These are phyloP conservation scores for Trichonephila inaurata DNA, from an alignment of 1,140 invertebrate species.

Conservation along the genomic window DNA sequence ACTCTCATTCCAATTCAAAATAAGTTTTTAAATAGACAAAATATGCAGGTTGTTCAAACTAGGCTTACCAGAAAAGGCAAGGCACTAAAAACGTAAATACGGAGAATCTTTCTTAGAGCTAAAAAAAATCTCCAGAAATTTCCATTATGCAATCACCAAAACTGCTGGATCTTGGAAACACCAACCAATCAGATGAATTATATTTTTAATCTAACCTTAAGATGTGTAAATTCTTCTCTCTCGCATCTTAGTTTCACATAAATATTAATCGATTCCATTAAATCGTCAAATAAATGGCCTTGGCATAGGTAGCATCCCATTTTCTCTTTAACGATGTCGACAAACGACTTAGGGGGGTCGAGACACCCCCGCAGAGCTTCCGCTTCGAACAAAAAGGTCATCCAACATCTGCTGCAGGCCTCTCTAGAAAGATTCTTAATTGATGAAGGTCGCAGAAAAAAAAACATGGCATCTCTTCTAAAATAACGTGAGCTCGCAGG, in stretches of 20 bases:
- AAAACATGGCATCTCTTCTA: neutral
- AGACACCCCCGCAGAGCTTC: conserved; percentile 34
- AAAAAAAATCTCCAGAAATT: too few relatives aligned
- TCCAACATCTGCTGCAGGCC: conserved; percentile 3
- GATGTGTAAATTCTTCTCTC: neutral
- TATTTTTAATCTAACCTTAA: neutral
- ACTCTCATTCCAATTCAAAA: too few relatives aligned
- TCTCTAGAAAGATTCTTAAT: neutral
- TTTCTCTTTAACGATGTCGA: conserved; percentile 45
- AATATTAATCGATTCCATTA: conserved; percentile 31
- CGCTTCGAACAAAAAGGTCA: conserved; percentile 41
- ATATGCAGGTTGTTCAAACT: too few relatives aligned
- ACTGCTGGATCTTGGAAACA: too few relatives aligned
- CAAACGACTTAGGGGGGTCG: conserved; percentile 31
- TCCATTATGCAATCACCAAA: too few relatives aligned
- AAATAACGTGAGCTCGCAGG: neutral
- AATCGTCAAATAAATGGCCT: neutral
- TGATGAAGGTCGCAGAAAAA: conserved; percentile 11
- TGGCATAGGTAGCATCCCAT: conserved; percentile 28
- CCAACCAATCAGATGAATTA: too few relatives aligned
- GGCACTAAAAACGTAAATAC: too few relatives aligned
- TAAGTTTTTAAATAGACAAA: too few relatives aligned
- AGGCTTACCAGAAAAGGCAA: too few relatives aligned
- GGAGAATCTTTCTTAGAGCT: too few relatives aligned
- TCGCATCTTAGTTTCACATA: neutral